A percentile compares a stretch with the other conserved stretches of the same genome.
phyloP scores from a whole-genome alignment of 2,113 vertebrate species.

The Harpagus bidentatus region DNA sequence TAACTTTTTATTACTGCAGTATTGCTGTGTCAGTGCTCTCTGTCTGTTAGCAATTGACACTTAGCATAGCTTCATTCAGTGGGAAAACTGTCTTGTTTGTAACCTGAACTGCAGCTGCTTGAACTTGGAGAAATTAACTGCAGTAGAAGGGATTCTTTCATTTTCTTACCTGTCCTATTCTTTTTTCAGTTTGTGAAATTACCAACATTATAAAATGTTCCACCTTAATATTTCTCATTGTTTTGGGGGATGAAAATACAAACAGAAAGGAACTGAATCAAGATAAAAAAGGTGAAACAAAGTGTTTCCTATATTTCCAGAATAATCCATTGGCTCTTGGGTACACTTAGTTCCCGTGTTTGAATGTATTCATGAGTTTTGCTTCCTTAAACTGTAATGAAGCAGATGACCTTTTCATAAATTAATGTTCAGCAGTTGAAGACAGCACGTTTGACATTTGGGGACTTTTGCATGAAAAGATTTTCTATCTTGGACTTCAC shows the following conservation, averaged over 20 bases:
- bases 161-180: not conserved
- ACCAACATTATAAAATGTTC: not conserved
- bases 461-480: not conserved
- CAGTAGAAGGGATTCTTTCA: not conserved
- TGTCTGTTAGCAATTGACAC: not conserved
- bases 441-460: not conserved
- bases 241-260: not conserved
- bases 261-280: not conserved
- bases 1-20: not conserved
- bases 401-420: not conserved
- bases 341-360: not conserved
- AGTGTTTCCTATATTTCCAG: not conserved
- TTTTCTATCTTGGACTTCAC: not conserved
- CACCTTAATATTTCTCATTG: not conserved
- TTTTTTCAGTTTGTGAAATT: not conserved
- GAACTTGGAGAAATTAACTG: not conserved
- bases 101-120: not conserved
- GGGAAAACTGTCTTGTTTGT: not conserved
- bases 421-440: not conserved
- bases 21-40: not conserved
- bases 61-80: not conserved
- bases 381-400: not conserved
- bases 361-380: not conserved
- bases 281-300: not conserved
- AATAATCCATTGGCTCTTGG: not conserved